Evolutionary conservation across 2,797 vertebrate genomes (phyloP), one percentile per base, ranked within the genome.

Genomic region (Gila robusta): DNA sequence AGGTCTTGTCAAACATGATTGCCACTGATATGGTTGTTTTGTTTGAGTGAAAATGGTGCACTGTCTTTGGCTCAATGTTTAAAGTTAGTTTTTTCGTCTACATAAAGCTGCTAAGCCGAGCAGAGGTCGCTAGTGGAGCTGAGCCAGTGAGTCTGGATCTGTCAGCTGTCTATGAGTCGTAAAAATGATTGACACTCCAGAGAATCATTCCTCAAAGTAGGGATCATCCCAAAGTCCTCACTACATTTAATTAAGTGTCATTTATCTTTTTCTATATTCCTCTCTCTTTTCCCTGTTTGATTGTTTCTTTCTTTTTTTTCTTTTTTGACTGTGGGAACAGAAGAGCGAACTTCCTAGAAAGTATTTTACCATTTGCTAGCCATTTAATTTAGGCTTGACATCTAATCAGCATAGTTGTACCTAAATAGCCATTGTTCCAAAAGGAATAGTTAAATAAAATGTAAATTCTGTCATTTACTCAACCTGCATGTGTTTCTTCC

Each of bases 1-100:
- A 88, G 88, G 89, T 79, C 79, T 88, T 82, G 90, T 90, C 91
- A 93, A 91, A 93, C 89, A 87, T 79, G 81, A 79, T 79, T 89
- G 73, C 83, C 86, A 88, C 79, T 87, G 91, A 93, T 93, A 91
- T 93, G 92, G 90, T 91, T 89, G 88, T 90, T 91, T 92, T 90
- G 89, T 89, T 87, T 87, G 86, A 80, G 54, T 49, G 11, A 76
- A 82, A 67, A 80, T 66, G 74, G 77, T 80, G 91, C 93, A 92
- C 91, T 90, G 86, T 91, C 90, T 89, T 82, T 86, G 49, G 69
- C 85, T 85, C 78, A 86, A 90, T 89, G 81, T 88, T 88, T 84
- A 77, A 49, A 89, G 90, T 91, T 91, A 4, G 2, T 93, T 91
- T 93, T 89, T 88, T 85, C 90, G 52, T 89, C 89, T 89, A 89